Percentiles rank a stretch among this genome's conserved stretches.
Evolutionary conservation across 2,888 invertebrate species (phyloP).

Genomic region (Lepidonotus clava): DNA sequence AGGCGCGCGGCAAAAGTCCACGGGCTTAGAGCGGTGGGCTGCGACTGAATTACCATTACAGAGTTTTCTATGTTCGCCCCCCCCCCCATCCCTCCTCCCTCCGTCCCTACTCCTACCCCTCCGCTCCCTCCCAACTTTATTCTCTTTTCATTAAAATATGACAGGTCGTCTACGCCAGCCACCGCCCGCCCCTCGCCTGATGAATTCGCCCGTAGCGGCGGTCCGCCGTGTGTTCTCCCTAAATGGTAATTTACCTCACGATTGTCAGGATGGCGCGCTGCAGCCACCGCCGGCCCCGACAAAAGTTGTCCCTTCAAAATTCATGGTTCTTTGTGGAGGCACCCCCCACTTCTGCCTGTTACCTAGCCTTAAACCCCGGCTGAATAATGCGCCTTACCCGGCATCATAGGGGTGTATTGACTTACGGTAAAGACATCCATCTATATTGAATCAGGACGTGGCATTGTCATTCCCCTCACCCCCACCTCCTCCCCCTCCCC

Average conservation of each 20-base stretch:
- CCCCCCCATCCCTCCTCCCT: too few species aligned
- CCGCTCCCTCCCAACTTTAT: not conserved
- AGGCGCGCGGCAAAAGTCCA: slow-evolving; percentile 16
- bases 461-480: slow-evolving; percentile 35
- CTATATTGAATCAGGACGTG: slow-evolving; percentile 29
- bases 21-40: not conserved
- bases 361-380: not conserved
- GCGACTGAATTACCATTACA: slow-evolving; percentile 24
- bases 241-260: slow-evolving; percentile 13
- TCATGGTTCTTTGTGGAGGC: slow-evolving; percentile 10
- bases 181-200: not conserved
- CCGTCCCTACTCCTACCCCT: not conserved
- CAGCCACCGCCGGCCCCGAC: slow-evolving; percentile 11
- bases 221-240: not conserved
- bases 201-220: slow-evolving; percentile 1
- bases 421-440: slow-evolving; percentile 44
- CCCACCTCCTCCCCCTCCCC: slow-evolving; percentile 10
- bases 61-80: slow-evolving; percentile 24
- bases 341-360: not conserved
- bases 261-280: slow-evolving; percentile 2
- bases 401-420: slow-evolving; percentile 10
- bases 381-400: slow-evolving; percentile 29
- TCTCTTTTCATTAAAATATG: slow-evolving; percentile 36
- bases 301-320: slow-evolving; percentile 10
- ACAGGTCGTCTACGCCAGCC: not conserved